These are phyloP conservation scores for Montipora capricornis DNA, from an alignment of 64 coral and sea anemone species.

Conservation along the genomic window DNA sequence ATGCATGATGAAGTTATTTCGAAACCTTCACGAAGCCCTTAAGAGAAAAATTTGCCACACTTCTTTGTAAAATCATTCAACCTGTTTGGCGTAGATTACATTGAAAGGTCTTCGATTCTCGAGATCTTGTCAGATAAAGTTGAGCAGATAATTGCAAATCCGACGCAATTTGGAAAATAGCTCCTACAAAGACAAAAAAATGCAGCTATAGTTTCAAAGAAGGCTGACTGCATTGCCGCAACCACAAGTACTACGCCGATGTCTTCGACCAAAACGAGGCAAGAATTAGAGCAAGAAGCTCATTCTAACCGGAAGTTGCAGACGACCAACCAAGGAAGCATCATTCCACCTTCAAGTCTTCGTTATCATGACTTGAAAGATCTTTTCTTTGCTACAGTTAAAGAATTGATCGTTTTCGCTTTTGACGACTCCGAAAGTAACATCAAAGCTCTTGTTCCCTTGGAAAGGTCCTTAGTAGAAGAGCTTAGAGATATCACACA, in stretches of 20 bases:
- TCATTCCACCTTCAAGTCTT: background rate
- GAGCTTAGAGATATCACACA: background rate
- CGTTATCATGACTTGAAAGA: slow-evolving; percentile 14
- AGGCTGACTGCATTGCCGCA: too few species aligned
- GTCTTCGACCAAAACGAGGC: too few species aligned
- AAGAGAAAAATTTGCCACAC: slow-evolving; percentile 48
- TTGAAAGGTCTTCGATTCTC: slow-evolving; percentile 29
- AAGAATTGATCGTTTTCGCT: background rate
- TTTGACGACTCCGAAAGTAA: background rate
- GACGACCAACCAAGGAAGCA: too few species aligned
- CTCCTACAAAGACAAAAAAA: too few species aligned
- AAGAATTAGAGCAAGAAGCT: too few species aligned
- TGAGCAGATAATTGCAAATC: slow-evolving; percentile 49
- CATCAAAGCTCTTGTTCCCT: background rate
- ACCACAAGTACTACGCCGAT: too few species aligned
- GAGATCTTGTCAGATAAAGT: background rate
- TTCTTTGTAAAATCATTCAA: slow-evolving; percentile 73
- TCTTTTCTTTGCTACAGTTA: background rate
- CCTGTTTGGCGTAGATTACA: slow-evolving; percentile 46
- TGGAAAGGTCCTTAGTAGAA: background rate
- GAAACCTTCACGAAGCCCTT: background rate
- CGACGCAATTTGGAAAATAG: slow-evolving; percentile 4
- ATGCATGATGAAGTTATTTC: background rate
- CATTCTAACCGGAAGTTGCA: too few species aligned
- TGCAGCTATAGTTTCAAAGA: too few species aligned